Base-by-base conservation (phyloP, 1,140 invertebrate genomes). In the Drosophila ironensis region DNA sequence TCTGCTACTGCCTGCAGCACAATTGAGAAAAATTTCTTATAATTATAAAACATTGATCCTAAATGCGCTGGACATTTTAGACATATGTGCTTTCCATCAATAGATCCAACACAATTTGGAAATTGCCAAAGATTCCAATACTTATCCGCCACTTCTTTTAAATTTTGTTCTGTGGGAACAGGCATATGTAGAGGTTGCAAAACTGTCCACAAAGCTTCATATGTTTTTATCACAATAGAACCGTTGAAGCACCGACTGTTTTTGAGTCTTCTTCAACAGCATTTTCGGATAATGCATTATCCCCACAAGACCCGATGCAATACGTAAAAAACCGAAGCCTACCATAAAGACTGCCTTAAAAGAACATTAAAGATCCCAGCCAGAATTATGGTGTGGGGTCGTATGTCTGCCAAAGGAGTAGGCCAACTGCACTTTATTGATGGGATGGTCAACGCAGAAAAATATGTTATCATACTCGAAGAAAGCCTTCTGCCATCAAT, bases 1-100 rank as follows among this genome's bases (percentile, higher is more conserved):
- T 92, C 91, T 42, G 87, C 90, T 1, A 91, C 44, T 41, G 89
- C 91, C 40, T 91, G 73, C 41, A 92, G 72, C 16, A 91, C 90
- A 4, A 92, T 88, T 45, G 88, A 91, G 64, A 88, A 88, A 37
- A 66, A 73, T 3, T 82, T 59, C 67, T 91, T 92, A 72, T 91
- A 92, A 72, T 91, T 91, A 56, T 78, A 91, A 72, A 84, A 91
- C 28, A 56, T 37, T 19, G 89, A 90, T 20, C 90, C 91, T 45
- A 35, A 91, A 20, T 88, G 60, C 30, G 52, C 25, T 44, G 77
- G 77, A 11, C 51, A 63, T 67, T 66, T 77, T 52, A 88, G 72
- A 46, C 14, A 44, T 25, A 84, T 53, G 48, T 87, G 87, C 52
- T 88, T 89, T 17, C 86, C 87, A 76, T 90, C 87, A 7, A 91